phyloP scores from a whole-genome alignment of 1,140 invertebrate species.

The Drosophila pectinifera region DNA sequence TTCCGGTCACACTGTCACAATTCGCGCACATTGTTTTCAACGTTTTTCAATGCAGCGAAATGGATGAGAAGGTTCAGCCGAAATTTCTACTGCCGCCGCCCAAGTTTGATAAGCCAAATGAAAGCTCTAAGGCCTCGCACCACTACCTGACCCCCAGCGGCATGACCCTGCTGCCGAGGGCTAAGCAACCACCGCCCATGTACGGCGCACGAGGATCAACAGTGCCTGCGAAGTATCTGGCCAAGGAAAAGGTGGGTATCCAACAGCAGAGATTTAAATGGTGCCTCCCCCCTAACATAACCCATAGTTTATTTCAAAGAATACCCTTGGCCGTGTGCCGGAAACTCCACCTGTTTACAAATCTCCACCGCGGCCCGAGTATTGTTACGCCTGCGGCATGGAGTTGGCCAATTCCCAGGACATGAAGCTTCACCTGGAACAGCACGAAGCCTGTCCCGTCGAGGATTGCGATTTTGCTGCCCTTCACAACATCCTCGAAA shows the following conservation, averaged over 20 bases:
- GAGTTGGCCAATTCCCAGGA: slow-evolving; percentile 87
- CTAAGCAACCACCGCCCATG: slow-evolving; percentile 84
- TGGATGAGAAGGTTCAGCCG: slow-evolving; percentile 46
- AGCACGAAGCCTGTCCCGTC: slow-evolving; percentile 91
- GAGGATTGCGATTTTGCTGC: slow-evolving; percentile 93
- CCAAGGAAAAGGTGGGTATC: slow-evolving; percentile 27
- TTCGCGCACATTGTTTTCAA: slow-evolving; percentile 53
- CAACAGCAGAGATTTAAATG: background rate
- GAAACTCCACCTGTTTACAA: slow-evolving; percentile 37
- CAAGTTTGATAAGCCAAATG: slow-evolving; percentile 64
- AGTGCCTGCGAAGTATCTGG: slow-evolving; percentile 68
- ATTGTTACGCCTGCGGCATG: slow-evolving; percentile 92
- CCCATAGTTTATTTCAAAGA: background rate
- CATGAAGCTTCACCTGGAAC: slow-evolving; percentile 88
- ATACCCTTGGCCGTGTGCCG: background rate
- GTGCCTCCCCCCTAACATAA: background rate
- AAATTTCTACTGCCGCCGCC: slow-evolving; percentile 73
- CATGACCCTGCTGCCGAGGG: slow-evolving; percentile 72
- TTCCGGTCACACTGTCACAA: slow-evolving; percentile 2
- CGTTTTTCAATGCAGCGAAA: slow-evolving; percentile 25
- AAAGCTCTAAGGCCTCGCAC: slow-evolving; percentile 18
- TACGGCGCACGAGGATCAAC: slow-evolving; percentile 84
- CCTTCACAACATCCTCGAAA: slow-evolving; percentile 91
- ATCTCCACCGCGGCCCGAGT: slow-evolving; percentile 70
- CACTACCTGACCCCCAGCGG: slow-evolving; percentile 79